Conservation (phyloP, 2,113 vertebrate genomes). For the Ciconia boyciana region DNA sequence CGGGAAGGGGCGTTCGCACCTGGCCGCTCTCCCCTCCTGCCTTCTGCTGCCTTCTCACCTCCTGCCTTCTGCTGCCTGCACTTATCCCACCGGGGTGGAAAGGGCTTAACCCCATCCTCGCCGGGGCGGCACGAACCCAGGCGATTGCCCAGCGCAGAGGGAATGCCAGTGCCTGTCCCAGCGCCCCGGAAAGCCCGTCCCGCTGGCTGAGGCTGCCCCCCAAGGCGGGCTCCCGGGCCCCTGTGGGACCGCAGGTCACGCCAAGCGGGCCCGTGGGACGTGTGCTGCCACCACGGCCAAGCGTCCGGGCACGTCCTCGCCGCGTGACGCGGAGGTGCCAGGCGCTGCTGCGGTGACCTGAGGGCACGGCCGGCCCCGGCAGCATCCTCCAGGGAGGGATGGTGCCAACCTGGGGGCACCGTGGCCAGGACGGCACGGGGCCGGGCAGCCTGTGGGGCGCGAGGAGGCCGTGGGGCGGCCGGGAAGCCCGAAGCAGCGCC, state of each 20-base stretch:
- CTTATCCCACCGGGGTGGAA: background rate
- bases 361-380: background rate
- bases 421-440: accelerated
- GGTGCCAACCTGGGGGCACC: background rate
- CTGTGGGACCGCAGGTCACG: accelerated
- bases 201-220: background rate
- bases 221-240: background rate
- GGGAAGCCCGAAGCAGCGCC: background rate
- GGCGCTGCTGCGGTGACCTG: accelerated
- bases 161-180: accelerated
- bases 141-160: background rate
- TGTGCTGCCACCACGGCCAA: background rate
- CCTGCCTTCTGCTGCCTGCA: conserved; percentile 27
- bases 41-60: conserved; percentile 40
- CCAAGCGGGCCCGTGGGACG: background rate
- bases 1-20: background rate
- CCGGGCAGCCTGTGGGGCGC: background rate
- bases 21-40: background rate
- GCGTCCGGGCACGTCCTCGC: accelerated
- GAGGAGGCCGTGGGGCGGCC: background rate
- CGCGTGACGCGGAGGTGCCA: accelerated
- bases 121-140: accelerated
- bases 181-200: accelerated
- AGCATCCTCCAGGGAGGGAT: background rate
- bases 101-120: conserved; percentile 27